Base-by-base conservation (phyloP, 2,113 vertebrate genomes). In the Glareola pratincola region DNA sequence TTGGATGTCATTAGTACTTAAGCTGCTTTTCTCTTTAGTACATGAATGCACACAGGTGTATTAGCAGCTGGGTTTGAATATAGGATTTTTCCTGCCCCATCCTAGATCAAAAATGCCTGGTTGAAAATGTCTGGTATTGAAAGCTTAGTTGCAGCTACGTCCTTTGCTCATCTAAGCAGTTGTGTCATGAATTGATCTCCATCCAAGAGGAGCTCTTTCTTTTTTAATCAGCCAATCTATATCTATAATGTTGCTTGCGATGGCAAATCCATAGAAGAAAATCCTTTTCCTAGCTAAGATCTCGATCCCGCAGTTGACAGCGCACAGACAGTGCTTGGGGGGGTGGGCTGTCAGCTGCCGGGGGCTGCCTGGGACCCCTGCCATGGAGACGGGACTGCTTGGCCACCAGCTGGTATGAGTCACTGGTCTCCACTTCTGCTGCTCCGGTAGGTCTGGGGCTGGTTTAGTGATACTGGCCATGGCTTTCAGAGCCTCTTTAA, bases 321-420 rank as follows among this genome's bases (percentile, higher is more conserved):
- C 3, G 2, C 2, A 2, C 43, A 23, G 50, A 6, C 9, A 5
- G 53, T 41, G 43, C 48, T 47, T n/a, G n/a, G 53, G 7, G 14
- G 1, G 8, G 0, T 0, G 6, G 19, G 37, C 10, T 53, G 29
- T 12, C 36, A 11, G 10, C 71, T 74, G 51, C 18, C 0, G 3
- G 59, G 41, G 27, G 37, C 43, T 50, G 63, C 57, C 24, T 14
- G 32, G 62, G 12, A 5, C 14, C 48, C 68, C 43, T 2, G 1
- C 0, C 2, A 3, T 1, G 8, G 64, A 8, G 3, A 4, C 4
- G 13, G 78, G 67, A 6, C 18, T 48, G 30, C 41, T 47, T 30
- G 1, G 19, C 26, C 32, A 14, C 18, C 37, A 8, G 5, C 1
- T 1, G 30, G 5, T 57, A 2, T 32, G 4, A 54, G 29, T n/a